Evolutionary conservation across 2,888 invertebrate genomes (phyloP).

Genomic region (Heliconius ethilla): DNA sequence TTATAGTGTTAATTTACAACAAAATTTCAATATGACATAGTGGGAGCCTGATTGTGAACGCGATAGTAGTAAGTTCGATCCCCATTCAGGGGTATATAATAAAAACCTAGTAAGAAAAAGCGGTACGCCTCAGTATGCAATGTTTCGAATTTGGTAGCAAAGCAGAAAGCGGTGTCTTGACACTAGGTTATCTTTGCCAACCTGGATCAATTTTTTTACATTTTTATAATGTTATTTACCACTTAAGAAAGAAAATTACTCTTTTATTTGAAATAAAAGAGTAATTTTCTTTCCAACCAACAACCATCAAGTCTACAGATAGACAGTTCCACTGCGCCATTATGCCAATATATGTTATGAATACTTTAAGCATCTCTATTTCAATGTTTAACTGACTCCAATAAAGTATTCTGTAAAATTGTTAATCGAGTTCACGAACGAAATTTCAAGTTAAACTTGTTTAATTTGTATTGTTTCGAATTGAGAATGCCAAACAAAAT

Average conservation of each 20-base stretch:
- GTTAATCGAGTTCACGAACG: constrained; percentile 31
- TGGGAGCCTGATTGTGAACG: neutral
- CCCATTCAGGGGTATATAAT: neutral
- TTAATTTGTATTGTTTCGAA: constrained; percentile 39
- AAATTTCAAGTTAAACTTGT: constrained; percentile 36
- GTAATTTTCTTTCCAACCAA: neutral
- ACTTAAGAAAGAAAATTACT: too few relatives aligned
- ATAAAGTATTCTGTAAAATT: constrained; percentile 17
- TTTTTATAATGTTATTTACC: too few relatives aligned
- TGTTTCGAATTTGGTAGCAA: too few relatives aligned
- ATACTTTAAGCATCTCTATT: constrained; percentile 3
- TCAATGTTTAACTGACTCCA: neutral
- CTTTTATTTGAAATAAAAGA: too few relatives aligned
- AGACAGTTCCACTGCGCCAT: neutral
- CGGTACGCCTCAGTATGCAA: too few relatives aligned
- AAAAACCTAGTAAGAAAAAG: too few relatives aligned
- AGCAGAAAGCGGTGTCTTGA: too few relatives aligned
- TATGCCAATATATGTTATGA: neutral
- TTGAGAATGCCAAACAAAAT: constrained; percentile 27
- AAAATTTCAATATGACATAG: neutral
- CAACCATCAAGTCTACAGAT: neutral
- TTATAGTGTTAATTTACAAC: neutral
- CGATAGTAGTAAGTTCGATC: neutral
- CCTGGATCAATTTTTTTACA: too few relatives aligned
- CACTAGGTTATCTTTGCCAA: too few relatives aligned